Evolutionary conservation across 35 echinoderm and acorn worm species (phyloP).

Genomic region (Ptychodera flava): DNA sequence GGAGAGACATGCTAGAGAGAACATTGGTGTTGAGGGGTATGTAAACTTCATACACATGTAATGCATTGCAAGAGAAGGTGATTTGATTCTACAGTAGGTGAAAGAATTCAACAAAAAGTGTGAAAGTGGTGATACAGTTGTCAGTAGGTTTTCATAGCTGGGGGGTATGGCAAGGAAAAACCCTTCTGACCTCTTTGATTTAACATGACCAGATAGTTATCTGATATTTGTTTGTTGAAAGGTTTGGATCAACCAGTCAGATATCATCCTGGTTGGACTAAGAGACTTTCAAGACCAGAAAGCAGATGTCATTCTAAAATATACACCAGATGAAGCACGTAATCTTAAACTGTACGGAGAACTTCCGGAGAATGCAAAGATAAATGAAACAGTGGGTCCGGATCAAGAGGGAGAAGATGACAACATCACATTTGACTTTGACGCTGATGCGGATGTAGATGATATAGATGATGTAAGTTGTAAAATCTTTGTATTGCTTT

Average conservation of each 20-base stretch:
- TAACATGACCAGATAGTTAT: no score
- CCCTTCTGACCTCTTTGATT: no score
- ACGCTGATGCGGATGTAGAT: constrained; percentile 37
- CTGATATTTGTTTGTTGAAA: constrained; percentile 11
- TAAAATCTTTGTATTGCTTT: no score
- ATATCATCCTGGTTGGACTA: constrained; percentile 92
- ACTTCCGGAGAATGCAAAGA: constrained; percentile 76
- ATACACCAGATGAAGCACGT: constrained; percentile 82
- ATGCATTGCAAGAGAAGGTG: no score
- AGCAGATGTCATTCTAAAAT: constrained; percentile 93
- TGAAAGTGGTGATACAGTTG: no score
- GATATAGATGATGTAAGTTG: constrained; percentile 38
- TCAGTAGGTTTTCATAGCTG: no score
- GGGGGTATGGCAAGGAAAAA: no score
- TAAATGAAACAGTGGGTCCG: constrained; percentile 66
- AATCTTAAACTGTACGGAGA: constrained; percentile 88
- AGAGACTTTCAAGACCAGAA: constrained; percentile 94
- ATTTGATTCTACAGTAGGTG: no score
- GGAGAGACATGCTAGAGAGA: no score
- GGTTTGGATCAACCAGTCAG: constrained; percentile 91
- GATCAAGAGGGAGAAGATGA: constrained; percentile 76
- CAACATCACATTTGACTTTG: constrained; percentile 71
- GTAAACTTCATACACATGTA: no score
- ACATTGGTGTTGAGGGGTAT: no score
- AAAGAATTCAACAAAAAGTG: no score